A percentile compares a stretch with the other conserved stretches of the same genome.
These are phyloP conservation scores for Oscheius sp. DNA, from an alignment of 1,140 invertebrate species.

Conservation along the genomic window DNA sequence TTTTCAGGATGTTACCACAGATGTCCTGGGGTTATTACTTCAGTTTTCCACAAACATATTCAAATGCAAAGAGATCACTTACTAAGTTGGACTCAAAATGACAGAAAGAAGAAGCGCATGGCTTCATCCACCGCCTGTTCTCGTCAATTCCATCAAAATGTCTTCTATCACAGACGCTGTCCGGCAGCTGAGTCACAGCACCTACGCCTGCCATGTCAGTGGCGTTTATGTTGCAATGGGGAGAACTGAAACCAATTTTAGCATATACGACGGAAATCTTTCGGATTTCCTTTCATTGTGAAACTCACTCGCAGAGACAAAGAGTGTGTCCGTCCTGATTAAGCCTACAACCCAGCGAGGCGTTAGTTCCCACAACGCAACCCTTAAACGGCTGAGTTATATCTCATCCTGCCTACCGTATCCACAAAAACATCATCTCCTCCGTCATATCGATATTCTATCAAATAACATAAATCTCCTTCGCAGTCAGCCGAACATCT, in stretches of 20 bases:
- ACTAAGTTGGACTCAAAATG: background rate
- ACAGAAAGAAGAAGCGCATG: background rate
- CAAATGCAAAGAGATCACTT: too few species aligned
- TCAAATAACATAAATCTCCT: background rate
- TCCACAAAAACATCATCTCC: background rate
- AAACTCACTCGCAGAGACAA: slow-evolving; percentile 1
- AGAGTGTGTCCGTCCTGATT: background rate
- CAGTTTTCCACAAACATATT: too few species aligned
- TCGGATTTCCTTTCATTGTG: too few species aligned
- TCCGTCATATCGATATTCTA: background rate
- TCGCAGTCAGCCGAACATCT: background rate
- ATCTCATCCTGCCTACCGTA: background rate
- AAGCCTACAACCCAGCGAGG: background rate
- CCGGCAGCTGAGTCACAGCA: background rate
- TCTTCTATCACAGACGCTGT: background rate
- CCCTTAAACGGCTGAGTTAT: background rate
- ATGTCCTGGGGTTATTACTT: too few species aligned
- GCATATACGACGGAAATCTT: too few species aligned
- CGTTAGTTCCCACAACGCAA: background rate
- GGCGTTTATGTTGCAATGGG: background rate
- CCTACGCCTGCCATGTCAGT: background rate
- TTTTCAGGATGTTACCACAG: too few species aligned
- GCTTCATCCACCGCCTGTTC: background rate
- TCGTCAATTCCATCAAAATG: slow-evolving; percentile 1
- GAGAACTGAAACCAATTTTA: background rate